Conservation (phyloP, 2,888 invertebrate genomes). For the Drosophila pegasa region DNA sequence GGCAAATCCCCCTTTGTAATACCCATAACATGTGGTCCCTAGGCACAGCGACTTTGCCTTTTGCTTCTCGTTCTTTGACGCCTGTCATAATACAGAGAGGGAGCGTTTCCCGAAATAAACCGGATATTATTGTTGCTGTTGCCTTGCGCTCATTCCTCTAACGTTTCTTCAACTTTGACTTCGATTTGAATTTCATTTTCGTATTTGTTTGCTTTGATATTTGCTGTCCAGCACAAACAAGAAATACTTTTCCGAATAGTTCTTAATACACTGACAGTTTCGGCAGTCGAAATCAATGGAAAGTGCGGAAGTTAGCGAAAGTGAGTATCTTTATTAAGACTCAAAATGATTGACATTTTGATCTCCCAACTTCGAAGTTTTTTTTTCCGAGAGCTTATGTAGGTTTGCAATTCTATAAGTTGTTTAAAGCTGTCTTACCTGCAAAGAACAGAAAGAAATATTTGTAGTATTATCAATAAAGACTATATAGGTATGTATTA, state of each 20-base stretch:
- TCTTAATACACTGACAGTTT: conserved; percentile 6
- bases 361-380: neutral
- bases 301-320: neutral
- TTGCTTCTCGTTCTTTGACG: conserved; percentile 33
- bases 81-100: conserved; percentile 54
- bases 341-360: conserved; percentile 5
- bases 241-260: conserved; percentile 22
- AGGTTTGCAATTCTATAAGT: neutral
- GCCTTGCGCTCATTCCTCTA: conserved; percentile 7
- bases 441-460: conserved; percentile 1
- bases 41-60: conserved; percentile 12
- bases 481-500: too few species aligned
- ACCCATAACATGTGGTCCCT: conserved; percentile 40
- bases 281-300: conserved; percentile 17
- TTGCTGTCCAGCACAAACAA: conserved; percentile 10
- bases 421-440: neutral
- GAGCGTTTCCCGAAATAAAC: conserved; percentile 40
- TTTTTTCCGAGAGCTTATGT: neutral
- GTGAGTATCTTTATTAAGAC: neutral
- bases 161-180: conserved; percentile 19
- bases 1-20: neutral
- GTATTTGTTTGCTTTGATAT: conserved; percentile 10
- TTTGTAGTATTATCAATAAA: neutral
- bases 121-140: conserved; percentile 61
- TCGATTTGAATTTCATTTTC: conserved; percentile 18